phyloP scores from a whole-genome alignment of 2,113 vertebrate species.

The Thermophis baileyi region DNA sequence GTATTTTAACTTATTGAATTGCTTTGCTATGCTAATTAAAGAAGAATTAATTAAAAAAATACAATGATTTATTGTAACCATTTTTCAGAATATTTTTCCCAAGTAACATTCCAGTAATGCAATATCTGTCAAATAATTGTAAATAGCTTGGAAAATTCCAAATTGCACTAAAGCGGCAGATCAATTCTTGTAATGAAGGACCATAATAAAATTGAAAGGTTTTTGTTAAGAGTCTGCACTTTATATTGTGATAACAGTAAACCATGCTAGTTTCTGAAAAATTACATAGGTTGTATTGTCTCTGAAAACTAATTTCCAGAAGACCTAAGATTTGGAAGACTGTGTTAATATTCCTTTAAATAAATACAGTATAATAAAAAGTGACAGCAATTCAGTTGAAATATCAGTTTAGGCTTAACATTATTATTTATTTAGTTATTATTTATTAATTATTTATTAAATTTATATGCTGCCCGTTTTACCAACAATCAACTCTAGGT shows the following conservation, averaged over 20 bases:
- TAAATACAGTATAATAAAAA: background rate
- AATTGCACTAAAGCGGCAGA: constrained; percentile 1
- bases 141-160: constrained; percentile 22
- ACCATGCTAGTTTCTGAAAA: background rate
- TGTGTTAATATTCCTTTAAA: background rate
- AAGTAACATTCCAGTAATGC: constrained; percentile 24
- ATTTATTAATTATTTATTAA: background rate
- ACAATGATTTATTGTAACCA: constrained; percentile 1
- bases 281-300: background rate
- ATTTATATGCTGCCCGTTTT: background rate
- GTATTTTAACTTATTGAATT: background rate
- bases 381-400: background rate
- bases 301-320: constrained; percentile 21
- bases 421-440: background rate
- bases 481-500: background rate
- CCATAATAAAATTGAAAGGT: background rate
- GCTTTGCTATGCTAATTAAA: background rate
- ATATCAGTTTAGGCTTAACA: background rate
- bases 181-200: background rate
- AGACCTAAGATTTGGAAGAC: background rate
- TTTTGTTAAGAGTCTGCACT: background rate
- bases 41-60: background rate
- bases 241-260: constrained; percentile 8
- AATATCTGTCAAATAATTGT: constrained; percentile 1
- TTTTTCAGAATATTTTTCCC: constrained; percentile 4